Percentiles rank a stretch among this genome's conserved stretches.
phyloP scores from a whole-genome alignment of 2,888 invertebrate species.

The Meteorus cinctellus region DNA sequence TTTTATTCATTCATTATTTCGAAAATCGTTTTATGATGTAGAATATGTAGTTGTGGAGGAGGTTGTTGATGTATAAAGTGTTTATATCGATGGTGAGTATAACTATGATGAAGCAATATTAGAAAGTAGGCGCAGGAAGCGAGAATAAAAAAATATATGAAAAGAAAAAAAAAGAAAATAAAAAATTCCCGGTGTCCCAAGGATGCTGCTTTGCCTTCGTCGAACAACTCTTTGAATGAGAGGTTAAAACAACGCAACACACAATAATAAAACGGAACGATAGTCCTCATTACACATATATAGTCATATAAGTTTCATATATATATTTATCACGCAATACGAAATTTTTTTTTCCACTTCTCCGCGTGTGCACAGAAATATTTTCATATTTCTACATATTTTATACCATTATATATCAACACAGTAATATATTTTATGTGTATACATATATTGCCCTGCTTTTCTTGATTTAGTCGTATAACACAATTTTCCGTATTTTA shows the following conservation, averaged over 20 bases:
- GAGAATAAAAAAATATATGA: constrained; percentile 33
- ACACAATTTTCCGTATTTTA: constrained; percentile 38
- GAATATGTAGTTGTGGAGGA: not conserved
- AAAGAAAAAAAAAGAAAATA: constrained; percentile 14
- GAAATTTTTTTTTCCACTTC: constrained; percentile 20
- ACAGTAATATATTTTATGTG: constrained; percentile 2
- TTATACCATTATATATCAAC: constrained; percentile 15
- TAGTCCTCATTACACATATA: constrained; percentile 8
- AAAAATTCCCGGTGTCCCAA: constrained; percentile 33
- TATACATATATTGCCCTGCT: constrained; percentile 28
- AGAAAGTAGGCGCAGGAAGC: constrained; percentile 45
- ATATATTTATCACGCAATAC: constrained; percentile 30
- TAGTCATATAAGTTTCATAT: constrained; percentile 17
- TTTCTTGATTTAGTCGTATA: constrained; percentile 37
- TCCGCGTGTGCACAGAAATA: not conserved
- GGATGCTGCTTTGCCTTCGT: constrained; percentile 41
- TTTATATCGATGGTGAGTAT: constrained; percentile 40
- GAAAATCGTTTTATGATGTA: not conserved
- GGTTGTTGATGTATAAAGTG: constrained; percentile 10
- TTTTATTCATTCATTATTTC: constrained; percentile 6
- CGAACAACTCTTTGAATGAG: constrained; percentile 19
- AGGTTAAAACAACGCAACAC: constrained; percentile 20
- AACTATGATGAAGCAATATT: constrained; percentile 45
- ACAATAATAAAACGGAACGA: constrained; percentile 25
- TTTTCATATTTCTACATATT: constrained; percentile 25